Percentiles rank a stretch among this genome's conserved stretches.
Evolutionary conservation across 35 echinoderm and acorn worm species (phyloP).

Genomic region (Strongylocentrotus purpuratus): DNA sequence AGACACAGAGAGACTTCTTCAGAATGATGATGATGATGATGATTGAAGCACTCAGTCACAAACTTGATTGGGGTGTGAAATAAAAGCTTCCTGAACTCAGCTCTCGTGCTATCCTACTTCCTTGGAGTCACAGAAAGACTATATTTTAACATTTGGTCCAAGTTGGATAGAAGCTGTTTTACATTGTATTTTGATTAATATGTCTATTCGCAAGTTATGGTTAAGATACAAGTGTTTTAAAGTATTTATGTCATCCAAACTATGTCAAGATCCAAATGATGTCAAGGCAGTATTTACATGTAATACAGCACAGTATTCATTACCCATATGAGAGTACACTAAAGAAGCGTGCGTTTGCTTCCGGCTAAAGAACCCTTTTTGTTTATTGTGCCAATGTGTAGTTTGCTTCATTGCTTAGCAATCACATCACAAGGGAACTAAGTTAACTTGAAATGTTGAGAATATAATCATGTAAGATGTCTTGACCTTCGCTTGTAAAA

Average conservation of each 20-base stretch:
- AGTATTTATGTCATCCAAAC: neutral
- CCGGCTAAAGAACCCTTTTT: neutral
- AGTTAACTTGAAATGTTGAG: no score
- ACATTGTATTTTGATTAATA: neutral
- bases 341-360: neutral
- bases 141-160: neutral
- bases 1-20: constrained; percentile 25
- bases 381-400: neutral
- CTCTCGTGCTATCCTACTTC: neutral
- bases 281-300: neutral
- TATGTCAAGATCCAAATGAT: neutral
- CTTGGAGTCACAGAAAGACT: neutral
- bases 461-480: neutral
- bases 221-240: neutral
- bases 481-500: neutral
- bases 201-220: neutral
- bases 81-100: neutral
- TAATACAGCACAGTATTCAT: neutral
- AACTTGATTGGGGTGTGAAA: neutral
- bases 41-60: neutral
- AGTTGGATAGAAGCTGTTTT: neutral
- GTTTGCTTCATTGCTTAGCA: neutral
- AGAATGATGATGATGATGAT: constrained; percentile 20
- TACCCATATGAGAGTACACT: neutral
- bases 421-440: no score